A percentile compares a stretch with the other conserved stretches of the same genome.
Evolutionary conservation across 2,888 invertebrate genomes (phyloP).

Genomic region (Anthophora plumipes): DNA sequence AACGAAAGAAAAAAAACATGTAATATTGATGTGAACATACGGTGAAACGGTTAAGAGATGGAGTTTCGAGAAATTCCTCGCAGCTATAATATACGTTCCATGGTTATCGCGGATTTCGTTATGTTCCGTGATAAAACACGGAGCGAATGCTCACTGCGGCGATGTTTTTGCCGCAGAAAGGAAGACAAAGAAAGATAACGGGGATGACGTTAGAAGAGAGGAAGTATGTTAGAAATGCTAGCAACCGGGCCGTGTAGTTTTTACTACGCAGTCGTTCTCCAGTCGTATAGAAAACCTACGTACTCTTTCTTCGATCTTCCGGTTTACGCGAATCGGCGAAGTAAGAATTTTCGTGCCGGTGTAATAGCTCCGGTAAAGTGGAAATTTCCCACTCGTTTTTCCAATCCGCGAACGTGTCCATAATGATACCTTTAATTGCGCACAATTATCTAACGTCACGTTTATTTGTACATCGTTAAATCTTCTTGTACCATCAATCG

Average conservation of each 20-base stretch:
- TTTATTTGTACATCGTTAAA: conserved; percentile 59
- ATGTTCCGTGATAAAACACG: not conserved
- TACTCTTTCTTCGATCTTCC: not conserved
- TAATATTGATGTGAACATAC: no score
- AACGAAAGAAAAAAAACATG: no score
- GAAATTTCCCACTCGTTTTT: conserved; percentile 35
- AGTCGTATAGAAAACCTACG: not conserved
- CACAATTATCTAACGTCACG: conserved; percentile 53
- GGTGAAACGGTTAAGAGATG: not conserved
- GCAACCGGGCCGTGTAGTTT: conserved; percentile 17
- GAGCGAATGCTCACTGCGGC: not conserved
- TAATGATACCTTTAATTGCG: conserved; percentile 49
- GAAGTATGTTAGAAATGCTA: conserved; percentile 4
- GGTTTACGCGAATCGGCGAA: not conserved
- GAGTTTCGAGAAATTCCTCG: not conserved
- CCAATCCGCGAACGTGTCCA: not conserved
- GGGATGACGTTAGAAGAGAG: not conserved
- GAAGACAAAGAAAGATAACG: not conserved
- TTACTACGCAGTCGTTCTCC: not conserved
- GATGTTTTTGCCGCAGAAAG: not conserved
- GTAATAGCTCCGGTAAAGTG: conserved; percentile 29
- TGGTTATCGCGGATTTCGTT: not conserved
- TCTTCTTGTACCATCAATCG: conserved; percentile 12
- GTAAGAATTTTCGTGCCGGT: not conserved
- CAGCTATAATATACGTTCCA: not conserved